Evolutionary conservation across 2,888 invertebrate genomes (phyloP).

Genomic region (Chalcis sispes): DNA sequence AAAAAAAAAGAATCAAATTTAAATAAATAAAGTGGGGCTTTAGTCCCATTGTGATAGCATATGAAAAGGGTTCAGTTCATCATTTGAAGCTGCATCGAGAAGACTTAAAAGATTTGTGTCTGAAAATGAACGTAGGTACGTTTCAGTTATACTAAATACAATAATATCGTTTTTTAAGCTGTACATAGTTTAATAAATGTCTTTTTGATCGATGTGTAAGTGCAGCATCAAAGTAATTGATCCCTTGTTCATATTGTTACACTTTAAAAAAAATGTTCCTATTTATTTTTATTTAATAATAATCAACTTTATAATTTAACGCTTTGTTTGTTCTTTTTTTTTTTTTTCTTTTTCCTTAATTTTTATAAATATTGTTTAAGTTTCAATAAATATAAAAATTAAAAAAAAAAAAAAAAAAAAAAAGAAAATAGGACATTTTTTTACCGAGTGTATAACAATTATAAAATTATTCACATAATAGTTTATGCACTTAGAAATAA

Average conservation of each 20-base stretch:
- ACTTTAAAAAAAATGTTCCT: slow-evolving; percentile 33
- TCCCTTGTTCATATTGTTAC: slow-evolving; percentile 71
- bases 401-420: too few relatives aligned
- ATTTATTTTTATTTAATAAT: slow-evolving; percentile 7
- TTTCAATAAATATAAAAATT: too few relatives aligned
- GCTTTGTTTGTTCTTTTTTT: too few relatives aligned
- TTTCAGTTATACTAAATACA: slow-evolving; percentile 67
- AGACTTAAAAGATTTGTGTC: slow-evolving; percentile 67
- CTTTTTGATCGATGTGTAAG: slow-evolving; percentile 58
- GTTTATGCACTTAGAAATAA: background rate
- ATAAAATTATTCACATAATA: background rate
- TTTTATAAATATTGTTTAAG: background rate
- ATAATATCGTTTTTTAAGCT: slow-evolving; percentile 65
- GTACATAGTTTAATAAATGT: slow-evolving; percentile 45
- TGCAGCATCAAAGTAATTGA: slow-evolving; percentile 75
- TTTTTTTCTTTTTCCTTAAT: background rate
- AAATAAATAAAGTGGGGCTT: slow-evolving; percentile 13
- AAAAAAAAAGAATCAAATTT: slow-evolving; percentile 41
- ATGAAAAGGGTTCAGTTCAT: slow-evolving; percentile 76
- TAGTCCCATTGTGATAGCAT: slow-evolving; percentile 63
- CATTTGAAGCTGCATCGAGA: slow-evolving; percentile 76
- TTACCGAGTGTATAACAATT: background rate
- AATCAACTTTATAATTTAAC: too few relatives aligned
- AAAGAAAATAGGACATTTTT: slow-evolving; percentile 15
- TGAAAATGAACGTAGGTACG: slow-evolving; percentile 72